These are phyloP conservation scores for Chionomys nivalis DNA, from an alignment of 2,113 vertebrate species.

Conservation along the genomic window DNA sequence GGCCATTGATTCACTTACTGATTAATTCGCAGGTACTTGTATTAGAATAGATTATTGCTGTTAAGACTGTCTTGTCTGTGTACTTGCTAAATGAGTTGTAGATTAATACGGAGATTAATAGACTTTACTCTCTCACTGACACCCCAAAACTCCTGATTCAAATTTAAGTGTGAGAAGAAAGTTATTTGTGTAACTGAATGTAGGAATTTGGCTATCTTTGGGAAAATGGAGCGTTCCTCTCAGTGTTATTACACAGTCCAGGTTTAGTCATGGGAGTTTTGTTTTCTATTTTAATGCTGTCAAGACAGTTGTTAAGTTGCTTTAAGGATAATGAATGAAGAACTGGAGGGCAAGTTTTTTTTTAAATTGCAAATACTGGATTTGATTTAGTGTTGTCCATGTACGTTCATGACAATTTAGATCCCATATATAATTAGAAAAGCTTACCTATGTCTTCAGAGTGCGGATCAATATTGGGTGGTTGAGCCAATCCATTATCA, in stretches of 20 bases:
- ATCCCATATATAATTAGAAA: neutral
- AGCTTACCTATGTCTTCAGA: constrained; percentile 46
- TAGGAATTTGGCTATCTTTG: neutral
- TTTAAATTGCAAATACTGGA: neutral
- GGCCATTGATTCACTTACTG: constrained; percentile 8
- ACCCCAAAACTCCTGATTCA: neutral
- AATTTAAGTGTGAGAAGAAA: neutral
- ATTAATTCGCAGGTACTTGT: constrained; percentile 6
- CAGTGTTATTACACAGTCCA: neutral
- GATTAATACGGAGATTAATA: neutral
- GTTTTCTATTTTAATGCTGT: neutral
- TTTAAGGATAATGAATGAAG: neutral
- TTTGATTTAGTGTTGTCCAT: constrained; percentile 37
- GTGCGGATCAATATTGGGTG: neutral
- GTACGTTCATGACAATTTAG: neutral
- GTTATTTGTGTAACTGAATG: neutral
- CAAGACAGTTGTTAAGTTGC: neutral
- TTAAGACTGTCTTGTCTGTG: neutral
- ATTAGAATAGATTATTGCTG: constrained; percentile 51
- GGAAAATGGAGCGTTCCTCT: neutral
- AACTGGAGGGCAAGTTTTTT: neutral
- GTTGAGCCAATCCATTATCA: neutral
- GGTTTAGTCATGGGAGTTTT: constrained; percentile 8
- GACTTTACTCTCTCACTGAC: neutral
- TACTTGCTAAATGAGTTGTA: constrained; percentile 25